Evolutionary conservation across 2,797 vertebrate genomes (phyloP).

Genomic region (Phalloptychus januarius): DNA sequence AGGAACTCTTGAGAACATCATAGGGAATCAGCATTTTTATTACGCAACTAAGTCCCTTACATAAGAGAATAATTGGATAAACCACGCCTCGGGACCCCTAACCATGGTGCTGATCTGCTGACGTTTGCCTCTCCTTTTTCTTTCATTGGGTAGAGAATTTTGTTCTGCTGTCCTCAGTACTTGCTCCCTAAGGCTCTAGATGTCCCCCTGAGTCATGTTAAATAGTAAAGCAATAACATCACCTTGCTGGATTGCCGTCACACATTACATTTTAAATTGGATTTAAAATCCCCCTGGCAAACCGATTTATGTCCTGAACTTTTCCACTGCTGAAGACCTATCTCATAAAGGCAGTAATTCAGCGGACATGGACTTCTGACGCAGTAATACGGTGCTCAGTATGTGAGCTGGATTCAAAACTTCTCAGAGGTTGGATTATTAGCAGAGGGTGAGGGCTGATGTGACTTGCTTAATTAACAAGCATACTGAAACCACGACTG

Average conservation of each 20-base stretch:
- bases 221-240: slow-evolving; percentile 42
- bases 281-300: slow-evolving; percentile 7
- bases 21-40: slow-evolving; percentile 53
- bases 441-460: neutral
- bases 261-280: slow-evolving; percentile 19
- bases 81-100: slow-evolving; percentile 51
- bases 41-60: slow-evolving; percentile 63
- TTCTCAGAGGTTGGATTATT: slow-evolving; percentile 5
- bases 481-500: neutral
- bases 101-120: slow-evolving; percentile 25
- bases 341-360: slow-evolving; percentile 20
- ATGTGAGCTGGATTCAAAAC: neutral
- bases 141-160: slow-evolving; percentile 29
- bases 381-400: neutral
- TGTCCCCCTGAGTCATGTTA: slow-evolving; percentile 30
- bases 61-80: slow-evolving; percentile 61
- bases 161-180: slow-evolving; percentile 36
- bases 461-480: neutral
- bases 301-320: slow-evolving; percentile 21
- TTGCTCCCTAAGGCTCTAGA: slow-evolving; percentile 28
- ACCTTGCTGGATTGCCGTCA: slow-evolving; percentile 30
- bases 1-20: slow-evolving; percentile 55
- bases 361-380: slow-evolving; percentile 5
- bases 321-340: slow-evolving; percentile 11
- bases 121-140: neutral